Percentiles rank a stretch among this genome's conserved stretches.
Conservation (phyloP, 2,797 vertebrate genomes). For the Eulemur mongoz region DNA sequence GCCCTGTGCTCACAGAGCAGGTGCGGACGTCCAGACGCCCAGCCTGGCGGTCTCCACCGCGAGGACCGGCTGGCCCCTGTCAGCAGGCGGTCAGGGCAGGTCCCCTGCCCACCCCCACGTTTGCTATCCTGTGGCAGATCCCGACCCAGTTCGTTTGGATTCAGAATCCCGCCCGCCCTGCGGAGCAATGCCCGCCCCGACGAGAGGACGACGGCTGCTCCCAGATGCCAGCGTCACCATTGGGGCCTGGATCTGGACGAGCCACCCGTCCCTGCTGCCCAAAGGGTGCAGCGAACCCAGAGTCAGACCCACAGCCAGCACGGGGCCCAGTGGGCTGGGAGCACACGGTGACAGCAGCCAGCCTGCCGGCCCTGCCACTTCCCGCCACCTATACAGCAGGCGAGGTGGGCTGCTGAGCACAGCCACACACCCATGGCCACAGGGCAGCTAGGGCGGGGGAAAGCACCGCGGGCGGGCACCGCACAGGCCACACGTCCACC, state of each 20-base stretch:
- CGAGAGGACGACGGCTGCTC: not conserved
- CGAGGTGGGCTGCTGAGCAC: too few relatives aligned
- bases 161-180: not conserved
- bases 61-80: too few relatives aligned
- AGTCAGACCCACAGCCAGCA: not conserved
- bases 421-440: not conserved
- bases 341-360: not conserved
- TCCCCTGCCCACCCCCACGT: not conserved
- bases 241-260: not conserved
- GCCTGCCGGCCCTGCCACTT: not conserved
- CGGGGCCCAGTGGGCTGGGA: not conserved
- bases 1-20: not conserved
- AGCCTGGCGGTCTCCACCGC: not conserved
- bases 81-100: too few relatives aligned
- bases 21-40: not conserved
- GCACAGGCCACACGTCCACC: not conserved
- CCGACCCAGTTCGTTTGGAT: not conserved
- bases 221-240: not conserved
- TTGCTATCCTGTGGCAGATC: not conserved
- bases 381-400: not conserved
- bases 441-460: not conserved
- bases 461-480: not conserved
- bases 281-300: not conserved
- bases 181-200: not conserved
- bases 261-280: not conserved